Percentiles rank a stretch among this genome's conserved stretches.
phyloP scores from a whole-genome alignment of 1,140 invertebrate species.

The Rhopalosiphum maidis region DNA sequence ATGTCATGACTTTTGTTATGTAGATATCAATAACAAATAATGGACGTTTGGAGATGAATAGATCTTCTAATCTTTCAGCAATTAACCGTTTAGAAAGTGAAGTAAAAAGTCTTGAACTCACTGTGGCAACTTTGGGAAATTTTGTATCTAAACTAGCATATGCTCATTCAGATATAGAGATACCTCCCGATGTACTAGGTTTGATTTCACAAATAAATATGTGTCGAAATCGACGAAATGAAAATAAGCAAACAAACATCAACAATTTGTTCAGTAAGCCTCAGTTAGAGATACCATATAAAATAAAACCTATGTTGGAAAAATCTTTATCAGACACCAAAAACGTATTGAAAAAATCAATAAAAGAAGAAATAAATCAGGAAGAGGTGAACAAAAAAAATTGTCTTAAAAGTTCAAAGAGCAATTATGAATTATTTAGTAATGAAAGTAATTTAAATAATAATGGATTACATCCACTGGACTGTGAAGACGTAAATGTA shows the following conservation, averaged over 20 bases:
- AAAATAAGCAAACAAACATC: not conserved
- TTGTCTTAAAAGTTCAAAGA: constrained; percentile 27
- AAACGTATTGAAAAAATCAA: not conserved
- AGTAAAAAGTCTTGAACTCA: constrained; percentile 71
- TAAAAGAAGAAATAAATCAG: constrained; percentile 33
- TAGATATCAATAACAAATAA: constrained; percentile 70
- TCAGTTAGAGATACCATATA: constrained; percentile 34
- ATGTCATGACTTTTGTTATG: constrained; percentile 37
- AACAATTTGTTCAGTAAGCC: not conserved
- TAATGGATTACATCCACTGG: constrained; percentile 66
- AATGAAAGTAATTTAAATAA: constrained; percentile 27
- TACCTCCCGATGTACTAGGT: constrained; percentile 72
- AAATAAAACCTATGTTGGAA: constrained; percentile 38
- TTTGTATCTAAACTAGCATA: constrained; percentile 71
- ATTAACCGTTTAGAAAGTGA: constrained; percentile 71
- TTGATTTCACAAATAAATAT: constrained; percentile 69
- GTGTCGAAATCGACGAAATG: constrained; percentile 58
- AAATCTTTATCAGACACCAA: constrained; percentile 58
- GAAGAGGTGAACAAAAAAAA: constrained; percentile 13
- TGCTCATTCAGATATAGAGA: constrained; percentile 68
- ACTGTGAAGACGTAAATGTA: constrained; percentile 71
- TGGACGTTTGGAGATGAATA: constrained; percentile 69
- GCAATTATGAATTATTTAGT: constrained; percentile 17
- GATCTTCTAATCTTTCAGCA: constrained; percentile 67
- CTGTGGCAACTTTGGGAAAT: constrained; percentile 69